These are phyloP conservation scores for Microcebus lehilahytsara DNA, from an alignment of 2,113 vertebrate genomes.

Conservation along the genomic window DNA sequence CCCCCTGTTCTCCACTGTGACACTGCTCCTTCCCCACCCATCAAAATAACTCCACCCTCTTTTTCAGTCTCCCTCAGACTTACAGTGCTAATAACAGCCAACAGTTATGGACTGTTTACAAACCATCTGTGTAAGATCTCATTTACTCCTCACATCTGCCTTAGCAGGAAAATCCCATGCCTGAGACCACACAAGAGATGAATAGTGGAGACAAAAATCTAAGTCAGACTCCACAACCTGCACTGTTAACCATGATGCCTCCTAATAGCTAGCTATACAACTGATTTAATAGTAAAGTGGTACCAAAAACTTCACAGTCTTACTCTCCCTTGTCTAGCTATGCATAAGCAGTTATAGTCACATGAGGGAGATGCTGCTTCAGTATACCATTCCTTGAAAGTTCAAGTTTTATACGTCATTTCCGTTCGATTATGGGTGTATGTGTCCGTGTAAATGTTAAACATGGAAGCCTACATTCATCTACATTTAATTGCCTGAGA, in stretches of 20 bases:
- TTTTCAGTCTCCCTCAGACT: not conserved
- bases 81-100: not conserved
- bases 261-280: not conserved
- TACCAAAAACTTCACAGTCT: not conserved
- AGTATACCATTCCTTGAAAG: not conserved
- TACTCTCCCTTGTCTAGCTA: not conserved
- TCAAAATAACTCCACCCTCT: not conserved
- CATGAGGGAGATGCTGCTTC: not conserved
- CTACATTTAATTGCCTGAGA: not conserved
- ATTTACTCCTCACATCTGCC: not conserved
- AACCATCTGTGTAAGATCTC: not conserved
- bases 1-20: not conserved
- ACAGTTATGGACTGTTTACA: not conserved
- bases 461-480: not conserved
- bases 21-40: not conserved
- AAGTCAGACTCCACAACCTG: not conserved
- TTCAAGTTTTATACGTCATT: not conserved
- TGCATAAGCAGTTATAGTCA: not conserved
- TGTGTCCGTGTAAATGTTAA: not conserved
- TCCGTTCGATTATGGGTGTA: not conserved
- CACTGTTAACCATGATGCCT: not conserved
- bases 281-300: not conserved
- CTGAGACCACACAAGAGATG: not conserved
- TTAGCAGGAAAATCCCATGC: not conserved
- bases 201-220: not conserved